These are phyloP conservation scores for Gadus chalcogrammus DNA, from an alignment of 2,113 vertebrate genomes.

Conservation along the genomic window DNA sequence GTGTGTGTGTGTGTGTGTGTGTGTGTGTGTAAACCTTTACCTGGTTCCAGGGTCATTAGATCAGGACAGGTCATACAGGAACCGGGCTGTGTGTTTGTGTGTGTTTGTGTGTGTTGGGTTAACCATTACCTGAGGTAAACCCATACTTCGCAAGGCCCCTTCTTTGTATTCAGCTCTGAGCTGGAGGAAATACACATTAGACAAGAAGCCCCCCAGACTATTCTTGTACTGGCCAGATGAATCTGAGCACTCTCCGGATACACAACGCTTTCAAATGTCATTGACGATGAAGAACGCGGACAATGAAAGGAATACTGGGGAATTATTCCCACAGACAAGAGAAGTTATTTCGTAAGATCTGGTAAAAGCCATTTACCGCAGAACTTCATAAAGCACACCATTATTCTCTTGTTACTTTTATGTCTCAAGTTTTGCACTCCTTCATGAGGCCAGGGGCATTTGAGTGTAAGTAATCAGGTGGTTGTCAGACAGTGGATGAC, in stretches of 20 bases:
- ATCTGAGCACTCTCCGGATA: too few relatives aligned
- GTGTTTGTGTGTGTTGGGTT: too few relatives aligned
- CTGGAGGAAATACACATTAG: neutral
- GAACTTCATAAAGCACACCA: neutral
- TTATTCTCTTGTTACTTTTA: neutral
- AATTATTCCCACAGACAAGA: neutral
- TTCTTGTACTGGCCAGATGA: neutral
- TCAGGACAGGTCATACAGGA: too few relatives aligned
- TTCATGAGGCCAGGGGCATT: constrained; percentile 14
- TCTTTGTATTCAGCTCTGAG: neutral
- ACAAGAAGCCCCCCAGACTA: neutral
- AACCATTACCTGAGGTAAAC: too few relatives aligned
- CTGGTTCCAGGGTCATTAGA: too few relatives aligned
- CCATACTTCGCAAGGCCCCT: neutral
- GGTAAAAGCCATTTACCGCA: neutral
- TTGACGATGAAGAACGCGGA: neutral
- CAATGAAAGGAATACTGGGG: neutral
- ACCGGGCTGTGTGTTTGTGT: too few relatives aligned
- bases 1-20: constrained; percentile 14
- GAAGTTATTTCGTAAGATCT: neutral
- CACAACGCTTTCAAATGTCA: too few relatives aligned
- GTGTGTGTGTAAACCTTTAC: neutral
- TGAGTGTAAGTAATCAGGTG: constrained; percentile 32
- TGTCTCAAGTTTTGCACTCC: neutral
- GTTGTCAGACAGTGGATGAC: constrained; percentile 36